Percentiles rank a stretch among this genome's conserved stretches.
Evolutionary conservation across 2,113 vertebrate genomes (phyloP).

Genomic region (Ammospiza nelsoni): DNA sequence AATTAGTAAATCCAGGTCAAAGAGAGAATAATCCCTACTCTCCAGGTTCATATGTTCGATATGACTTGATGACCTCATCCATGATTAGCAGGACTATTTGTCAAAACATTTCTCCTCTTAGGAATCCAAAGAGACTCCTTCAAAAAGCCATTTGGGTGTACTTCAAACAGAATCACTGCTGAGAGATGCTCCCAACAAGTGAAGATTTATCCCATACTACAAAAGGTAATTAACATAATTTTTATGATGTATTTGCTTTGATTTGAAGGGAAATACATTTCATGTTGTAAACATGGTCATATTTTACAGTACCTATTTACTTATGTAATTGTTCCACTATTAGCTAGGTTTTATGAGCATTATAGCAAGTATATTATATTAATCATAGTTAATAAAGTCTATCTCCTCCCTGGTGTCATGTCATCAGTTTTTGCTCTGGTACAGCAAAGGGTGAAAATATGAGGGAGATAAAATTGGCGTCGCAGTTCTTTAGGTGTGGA

Average conservation of each 20-base stretch:
- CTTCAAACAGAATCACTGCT: background rate
- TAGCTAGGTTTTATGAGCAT: background rate
- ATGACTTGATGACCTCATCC: background rate
- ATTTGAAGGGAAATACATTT: conserved; percentile 6
- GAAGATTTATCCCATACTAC: background rate
- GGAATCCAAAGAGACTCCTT: background rate
- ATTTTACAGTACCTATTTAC: background rate
- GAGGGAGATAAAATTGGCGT: background rate
- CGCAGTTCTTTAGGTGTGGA: background rate
- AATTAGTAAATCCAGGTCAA: background rate
- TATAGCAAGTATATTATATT: background rate
- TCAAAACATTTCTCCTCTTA: background rate
- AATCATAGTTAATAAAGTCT: background rate
- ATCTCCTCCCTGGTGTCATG: background rate
- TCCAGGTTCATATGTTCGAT: background rate
- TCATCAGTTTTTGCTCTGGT: background rate
- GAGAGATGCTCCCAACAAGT: background rate
- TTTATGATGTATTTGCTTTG: background rate
- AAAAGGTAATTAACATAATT: background rate
- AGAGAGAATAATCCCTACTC: background rate
- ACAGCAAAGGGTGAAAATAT: background rate
- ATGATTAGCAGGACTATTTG: background rate
- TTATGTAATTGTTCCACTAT: background rate
- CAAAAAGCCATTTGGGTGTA: background rate
- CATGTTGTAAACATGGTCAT: background rate